These are phyloP conservation scores for Pelochelys cantorii DNA, from an alignment of 2,797 vertebrate species.

Conservation along the genomic window DNA sequence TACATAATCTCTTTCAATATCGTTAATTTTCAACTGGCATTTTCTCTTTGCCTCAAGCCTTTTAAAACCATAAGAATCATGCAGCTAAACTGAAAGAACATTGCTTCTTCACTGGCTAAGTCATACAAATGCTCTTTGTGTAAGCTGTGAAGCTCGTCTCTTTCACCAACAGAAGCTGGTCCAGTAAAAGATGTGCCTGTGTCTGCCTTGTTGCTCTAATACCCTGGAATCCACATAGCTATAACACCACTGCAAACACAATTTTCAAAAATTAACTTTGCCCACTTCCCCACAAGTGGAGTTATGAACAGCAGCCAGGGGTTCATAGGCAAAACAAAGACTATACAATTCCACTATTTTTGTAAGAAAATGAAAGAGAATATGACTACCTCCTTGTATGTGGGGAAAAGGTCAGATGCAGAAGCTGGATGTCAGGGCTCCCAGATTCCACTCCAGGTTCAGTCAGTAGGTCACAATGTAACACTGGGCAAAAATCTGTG, in stretches of 20 bases:
- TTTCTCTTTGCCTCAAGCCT: constrained; percentile 32
- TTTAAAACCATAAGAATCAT: constrained; percentile 33
- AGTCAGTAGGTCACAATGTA: not conserved
- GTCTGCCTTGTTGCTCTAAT: not conserved
- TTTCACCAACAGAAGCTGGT: not conserved
- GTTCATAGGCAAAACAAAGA: rapidly evolving
- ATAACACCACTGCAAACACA: not conserved
- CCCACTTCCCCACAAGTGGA: not conserved
- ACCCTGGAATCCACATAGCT: not conserved
- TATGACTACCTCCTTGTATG: not conserved
- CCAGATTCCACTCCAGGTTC: not conserved
- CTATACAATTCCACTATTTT: not conserved
- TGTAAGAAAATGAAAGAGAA: not conserved
- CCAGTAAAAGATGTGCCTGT: not conserved
- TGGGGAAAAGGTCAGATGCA: not conserved
- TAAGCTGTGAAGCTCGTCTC: not conserved
- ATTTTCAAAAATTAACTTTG: not conserved
- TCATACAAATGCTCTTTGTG: not conserved
- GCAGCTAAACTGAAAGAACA: not conserved
- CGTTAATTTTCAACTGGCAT: constrained; percentile 26
- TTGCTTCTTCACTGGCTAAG: constrained; percentile 24
- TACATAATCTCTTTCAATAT: constrained; percentile 49
- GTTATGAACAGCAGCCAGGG: not conserved
- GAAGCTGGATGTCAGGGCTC: not conserved
- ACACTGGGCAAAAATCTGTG: not conserved